Conservation (phyloP, 1,140 invertebrate genomes). For the Phortica variegata region DNA sequence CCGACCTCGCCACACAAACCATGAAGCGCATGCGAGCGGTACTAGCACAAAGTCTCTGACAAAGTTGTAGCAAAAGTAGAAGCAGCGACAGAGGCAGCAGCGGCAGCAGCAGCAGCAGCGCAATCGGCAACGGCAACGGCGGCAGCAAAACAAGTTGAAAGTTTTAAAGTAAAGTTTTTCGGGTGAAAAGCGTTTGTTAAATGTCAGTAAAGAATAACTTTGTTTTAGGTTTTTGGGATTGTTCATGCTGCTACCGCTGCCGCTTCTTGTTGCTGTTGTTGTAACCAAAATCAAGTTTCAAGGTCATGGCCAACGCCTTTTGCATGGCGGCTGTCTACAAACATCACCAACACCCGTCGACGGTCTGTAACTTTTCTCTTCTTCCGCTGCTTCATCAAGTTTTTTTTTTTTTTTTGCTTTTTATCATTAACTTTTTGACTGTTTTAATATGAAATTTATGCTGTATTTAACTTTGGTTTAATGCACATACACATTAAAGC, state of each 20-base stretch:
- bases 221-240: constrained; percentile 54
- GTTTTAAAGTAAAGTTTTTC: constrained; percentile 54
- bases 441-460: constrained; percentile 24
- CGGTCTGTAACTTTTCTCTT: constrained; percentile 15
- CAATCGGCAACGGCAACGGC: not conserved
- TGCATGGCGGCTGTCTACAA: no score
- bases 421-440: no score
- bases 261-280: constrained; percentile 1
- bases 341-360: constrained; percentile 22
- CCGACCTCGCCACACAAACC: no score
- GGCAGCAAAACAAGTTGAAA: constrained; percentile 30
- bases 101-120: not conserved
- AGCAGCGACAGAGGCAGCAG: not conserved
- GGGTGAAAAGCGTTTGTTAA: constrained; percentile 23
- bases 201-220: constrained; percentile 50
- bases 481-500: constrained; percentile 16
- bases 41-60: no score
- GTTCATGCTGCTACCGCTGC: constrained; percentile 9
- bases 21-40: no score
- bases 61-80: not conserved
- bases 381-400: constrained; percentile 15
- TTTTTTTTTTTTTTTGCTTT: constrained; percentile 33
- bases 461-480: constrained; percentile 53
- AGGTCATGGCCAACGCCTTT: no score
- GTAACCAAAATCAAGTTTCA: constrained; percentile 12